Evolutionary conservation across 2,888 invertebrate species (phyloP).

Genomic region (Ormyrus labotus): DNA sequence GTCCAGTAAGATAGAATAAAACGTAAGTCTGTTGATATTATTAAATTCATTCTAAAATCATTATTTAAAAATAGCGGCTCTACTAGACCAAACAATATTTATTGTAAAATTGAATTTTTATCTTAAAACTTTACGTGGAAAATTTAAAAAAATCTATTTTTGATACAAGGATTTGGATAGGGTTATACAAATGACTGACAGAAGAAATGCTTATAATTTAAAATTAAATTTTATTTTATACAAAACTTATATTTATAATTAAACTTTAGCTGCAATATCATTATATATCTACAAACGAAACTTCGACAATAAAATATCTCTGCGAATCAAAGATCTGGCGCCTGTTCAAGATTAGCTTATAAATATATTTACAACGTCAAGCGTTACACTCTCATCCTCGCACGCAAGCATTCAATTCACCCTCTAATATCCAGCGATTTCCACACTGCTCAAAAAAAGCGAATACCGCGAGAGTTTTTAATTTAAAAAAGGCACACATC

Average conservation of each 20-base stretch:
- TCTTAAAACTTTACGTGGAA: too few relatives aligned
- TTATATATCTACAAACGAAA: conserved; percentile 43
- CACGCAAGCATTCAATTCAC: neutral
- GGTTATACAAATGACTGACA: too few relatives aligned
- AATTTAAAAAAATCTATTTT: too few relatives aligned
- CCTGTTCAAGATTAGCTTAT: conserved; percentile 52
- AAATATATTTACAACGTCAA: conserved; percentile 59
- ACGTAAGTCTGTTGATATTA: too few relatives aligned
- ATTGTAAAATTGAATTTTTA: too few relatives aligned
- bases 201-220: conserved; percentile 5
- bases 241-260: conserved; percentile 2
- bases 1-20: too few relatives aligned
- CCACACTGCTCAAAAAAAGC: neutral
- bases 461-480: neutral
- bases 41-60: too few relatives aligned
- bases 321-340: conserved; percentile 37
- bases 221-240: conserved; percentile 43
- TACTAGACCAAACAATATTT: too few relatives aligned
- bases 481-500: too few relatives aligned
- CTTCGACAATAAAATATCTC: conserved; percentile 42
- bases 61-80: too few relatives aligned
- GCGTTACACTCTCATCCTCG: neutral
- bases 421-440: neutral
- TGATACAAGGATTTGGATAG: too few relatives aligned
- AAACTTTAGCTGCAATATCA: conserved; percentile 17